A percentile compares a stretch with the other conserved stretches of the same genome.
Evolutionary conservation across 2,113 vertebrate species (phyloP).

Genomic region (Brachirus orientalis): DNA sequence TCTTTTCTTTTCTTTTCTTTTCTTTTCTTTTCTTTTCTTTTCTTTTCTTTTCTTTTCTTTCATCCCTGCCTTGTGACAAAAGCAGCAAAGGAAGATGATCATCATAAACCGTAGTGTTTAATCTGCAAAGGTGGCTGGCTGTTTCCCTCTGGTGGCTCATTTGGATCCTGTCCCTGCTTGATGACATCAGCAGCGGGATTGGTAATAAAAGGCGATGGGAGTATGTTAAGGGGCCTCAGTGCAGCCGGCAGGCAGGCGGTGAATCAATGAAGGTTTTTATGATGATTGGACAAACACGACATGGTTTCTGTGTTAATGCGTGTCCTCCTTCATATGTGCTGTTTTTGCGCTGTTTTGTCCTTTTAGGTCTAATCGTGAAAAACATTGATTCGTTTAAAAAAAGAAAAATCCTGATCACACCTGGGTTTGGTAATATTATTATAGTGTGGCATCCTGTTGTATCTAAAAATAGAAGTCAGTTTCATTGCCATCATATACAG

Average conservation of each 20-base stretch:
- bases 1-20: not conserved
- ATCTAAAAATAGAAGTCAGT: too few species aligned
- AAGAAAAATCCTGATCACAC: too few species aligned
- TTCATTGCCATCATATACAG: too few species aligned
- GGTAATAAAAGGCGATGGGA: conserved; percentile 44
- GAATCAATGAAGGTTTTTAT: conserved; percentile 43
- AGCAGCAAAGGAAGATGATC: conserved; percentile 32
- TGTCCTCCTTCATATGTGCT: not conserved
- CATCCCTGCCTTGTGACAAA: conserved; percentile 8
- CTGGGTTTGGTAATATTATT: too few species aligned
- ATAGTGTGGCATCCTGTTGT: too few species aligned
- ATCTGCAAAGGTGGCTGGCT: conserved; percentile 25
- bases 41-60: not conserved
- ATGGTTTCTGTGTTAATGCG: too few species aligned
- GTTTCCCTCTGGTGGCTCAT: conserved; percentile 37
- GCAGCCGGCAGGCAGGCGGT: conserved; percentile 30
- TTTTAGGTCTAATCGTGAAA: too few species aligned
- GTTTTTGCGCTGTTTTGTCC: not conserved
- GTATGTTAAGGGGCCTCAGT: conserved; percentile 30
- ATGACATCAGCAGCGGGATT: conserved; percentile 45
- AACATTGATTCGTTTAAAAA: too few species aligned
- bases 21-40: too few species aligned
- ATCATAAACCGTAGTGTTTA: conserved; percentile 49
- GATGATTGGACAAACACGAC: conserved; percentile 18
- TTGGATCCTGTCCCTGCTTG: conserved; percentile 45